Percentiles rank a stretch among this genome's conserved stretches.
These are phyloP conservation scores for Lepidurus apus DNA, from an alignment of 1,140 invertebrate genomes.

Conservation along the genomic window DNA sequence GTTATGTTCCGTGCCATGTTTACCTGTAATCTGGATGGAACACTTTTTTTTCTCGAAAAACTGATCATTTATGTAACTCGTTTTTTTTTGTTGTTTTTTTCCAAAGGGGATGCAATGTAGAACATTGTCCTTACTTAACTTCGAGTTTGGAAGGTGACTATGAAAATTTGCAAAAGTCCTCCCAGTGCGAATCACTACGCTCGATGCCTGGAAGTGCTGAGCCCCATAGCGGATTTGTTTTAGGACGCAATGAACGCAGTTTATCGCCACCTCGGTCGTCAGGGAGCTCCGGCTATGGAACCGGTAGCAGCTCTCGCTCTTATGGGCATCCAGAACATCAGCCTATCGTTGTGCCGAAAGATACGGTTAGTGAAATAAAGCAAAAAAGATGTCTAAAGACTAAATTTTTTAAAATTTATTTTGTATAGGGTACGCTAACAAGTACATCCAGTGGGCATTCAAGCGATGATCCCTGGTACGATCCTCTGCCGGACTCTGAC, in stretches of 20 bases:
- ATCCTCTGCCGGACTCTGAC: conserved; percentile 48
- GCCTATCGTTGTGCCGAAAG: not conserved
- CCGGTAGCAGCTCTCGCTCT: conserved; percentile 66
- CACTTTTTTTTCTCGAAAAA: conserved; percentile 8
- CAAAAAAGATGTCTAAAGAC: not conserved
- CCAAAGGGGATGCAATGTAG: conserved; percentile 59
- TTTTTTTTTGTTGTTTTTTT: conserved; percentile 35
- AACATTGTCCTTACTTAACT: conserved; percentile 61
- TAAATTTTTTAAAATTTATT: not conserved
- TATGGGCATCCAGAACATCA: conserved; percentile 38
- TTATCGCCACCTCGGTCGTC: conserved; percentile 74
- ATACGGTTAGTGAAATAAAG: conserved; percentile 17
- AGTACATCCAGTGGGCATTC: conserved; percentile 58
- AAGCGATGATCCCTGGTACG: conserved; percentile 62
- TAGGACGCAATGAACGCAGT: conserved; percentile 57
- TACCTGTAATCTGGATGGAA: not conserved
- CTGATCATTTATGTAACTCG: not conserved
- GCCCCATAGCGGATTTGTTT: conserved; percentile 31
- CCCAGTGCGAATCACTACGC: conserved; percentile 23
- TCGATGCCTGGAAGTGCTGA: conserved; percentile 27
- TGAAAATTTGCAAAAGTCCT: conserved; percentile 36
- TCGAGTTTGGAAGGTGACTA: conserved; percentile 63
- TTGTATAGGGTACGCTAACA: conserved; percentile 51
- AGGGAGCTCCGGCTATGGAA: conserved; percentile 77
- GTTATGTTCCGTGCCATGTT: conserved; percentile 24